phyloP scores from a whole-genome alignment of 2,797 vertebrate species.

The Hipposideros larvatus region DNA sequence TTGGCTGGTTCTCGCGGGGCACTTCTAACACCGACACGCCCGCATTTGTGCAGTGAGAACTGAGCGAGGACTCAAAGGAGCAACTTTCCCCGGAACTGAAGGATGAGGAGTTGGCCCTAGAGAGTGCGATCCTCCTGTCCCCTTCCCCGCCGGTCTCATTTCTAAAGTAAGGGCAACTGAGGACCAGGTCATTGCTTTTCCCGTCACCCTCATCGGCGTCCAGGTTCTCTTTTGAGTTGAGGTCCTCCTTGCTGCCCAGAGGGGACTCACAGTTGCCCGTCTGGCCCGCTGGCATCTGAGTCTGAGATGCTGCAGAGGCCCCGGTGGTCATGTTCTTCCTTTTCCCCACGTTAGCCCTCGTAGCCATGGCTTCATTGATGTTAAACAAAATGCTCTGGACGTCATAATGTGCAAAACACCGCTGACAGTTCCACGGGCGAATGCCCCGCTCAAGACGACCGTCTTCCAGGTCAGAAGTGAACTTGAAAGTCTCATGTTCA shows the following conservation, averaged over 20 bases:
- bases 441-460: constrained; percentile 86
- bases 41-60: constrained; percentile 99
- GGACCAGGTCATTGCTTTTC: constrained; percentile 94
- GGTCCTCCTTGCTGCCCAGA: constrained; percentile 96
- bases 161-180: constrained; percentile 96
- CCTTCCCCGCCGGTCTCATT: constrained; percentile 98
- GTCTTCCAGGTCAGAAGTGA: constrained; percentile 93
- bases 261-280: constrained; percentile 92
- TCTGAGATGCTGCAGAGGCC: constrained; percentile 95
- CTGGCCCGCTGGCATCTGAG: constrained; percentile 87
- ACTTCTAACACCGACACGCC: constrained; percentile 98
- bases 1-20: constrained; percentile 96
- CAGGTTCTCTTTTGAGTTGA: constrained; percentile 96
- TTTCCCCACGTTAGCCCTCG: constrained; percentile 92
- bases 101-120: constrained; percentile 92
- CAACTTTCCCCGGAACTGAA: constrained; percentile 93
- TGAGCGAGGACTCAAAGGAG: constrained; percentile 97
- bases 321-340: constrained; percentile 98
- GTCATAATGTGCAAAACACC: constrained; percentile 98
- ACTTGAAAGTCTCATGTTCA: constrained; percentile 94
- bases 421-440: constrained; percentile 94
- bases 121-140: constrained; percentile 95
- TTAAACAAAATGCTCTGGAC: constrained; percentile 98
- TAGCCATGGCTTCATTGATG: constrained; percentile 96
- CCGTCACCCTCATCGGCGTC: constrained; percentile 97